These are phyloP conservation scores for Erebia epiphron DNA, from an alignment of 2,888 invertebrate genomes.

Conservation along the genomic window DNA sequence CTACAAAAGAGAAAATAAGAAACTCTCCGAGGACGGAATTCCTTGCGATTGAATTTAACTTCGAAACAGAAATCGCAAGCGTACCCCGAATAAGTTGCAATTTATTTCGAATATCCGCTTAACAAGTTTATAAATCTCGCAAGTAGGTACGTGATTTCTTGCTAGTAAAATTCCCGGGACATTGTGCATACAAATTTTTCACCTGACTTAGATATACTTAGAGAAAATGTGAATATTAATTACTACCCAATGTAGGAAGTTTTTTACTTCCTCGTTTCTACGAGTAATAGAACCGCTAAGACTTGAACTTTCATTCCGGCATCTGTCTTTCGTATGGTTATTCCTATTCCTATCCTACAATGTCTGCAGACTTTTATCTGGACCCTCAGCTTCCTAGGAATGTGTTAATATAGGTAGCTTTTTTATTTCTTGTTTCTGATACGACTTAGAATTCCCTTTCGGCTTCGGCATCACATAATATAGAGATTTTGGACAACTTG, in stretches of 20 bases:
- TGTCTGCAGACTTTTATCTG: neutral
- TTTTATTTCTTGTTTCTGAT: too few relatives aligned
- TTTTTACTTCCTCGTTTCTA: conserved; percentile 15
- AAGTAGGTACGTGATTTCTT: neutral
- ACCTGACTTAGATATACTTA: neutral
- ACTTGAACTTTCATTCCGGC: conserved; percentile 11
- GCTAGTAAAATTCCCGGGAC: neutral
- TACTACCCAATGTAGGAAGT: conserved; percentile 10
- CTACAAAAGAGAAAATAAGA: conserved; percentile 12
- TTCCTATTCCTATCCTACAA: neutral
- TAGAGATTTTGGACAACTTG: too few relatives aligned
- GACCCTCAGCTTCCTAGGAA: too few relatives aligned
- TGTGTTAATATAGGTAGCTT: too few relatives aligned
- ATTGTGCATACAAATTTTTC: neutral
- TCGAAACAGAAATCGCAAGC: conserved; percentile 18
- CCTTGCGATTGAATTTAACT: conserved; percentile 19
- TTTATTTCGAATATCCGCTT: conserved; percentile 18
- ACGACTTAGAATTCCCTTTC: too few relatives aligned
- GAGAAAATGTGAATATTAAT: neutral
- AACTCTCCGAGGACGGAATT: conserved; percentile 1
- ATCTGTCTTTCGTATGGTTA: neutral
- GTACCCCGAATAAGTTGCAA: conserved; percentile 5
- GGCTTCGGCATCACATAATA: too few relatives aligned
- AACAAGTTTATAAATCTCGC: conserved; percentile 12
- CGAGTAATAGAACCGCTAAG: neutral